Base-by-base conservation (phyloP, 2,797 vertebrate species). In the Gymnocypris eckloni region DNA sequence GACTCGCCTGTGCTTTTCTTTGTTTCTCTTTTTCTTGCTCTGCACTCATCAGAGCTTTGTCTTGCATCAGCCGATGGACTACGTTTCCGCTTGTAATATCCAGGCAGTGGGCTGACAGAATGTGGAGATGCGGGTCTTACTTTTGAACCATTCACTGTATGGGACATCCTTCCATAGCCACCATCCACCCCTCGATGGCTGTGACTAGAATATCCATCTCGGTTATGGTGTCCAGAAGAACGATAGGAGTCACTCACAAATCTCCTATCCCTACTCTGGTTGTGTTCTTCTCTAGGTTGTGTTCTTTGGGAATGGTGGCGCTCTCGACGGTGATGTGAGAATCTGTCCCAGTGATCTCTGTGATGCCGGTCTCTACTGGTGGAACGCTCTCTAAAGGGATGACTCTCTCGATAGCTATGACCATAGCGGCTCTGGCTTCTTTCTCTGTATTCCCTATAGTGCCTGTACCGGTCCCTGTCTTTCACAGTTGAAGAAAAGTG, bases 21-120 rank as follows among this genome's bases (percentile, higher is more conserved):
- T 98, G 59, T 95, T 96, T 91, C 96, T 97, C 91, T 97, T 98
- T 91, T 98, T 98, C 95, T 98, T 99, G 45, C 91, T 88, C 87
- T 92, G 41, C 90, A 92, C 45, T 94, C 93, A 28, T 95, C 95
- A 0, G 87, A 82, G 13, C 86, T 85, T 45, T 93, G 94, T n/a
- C 88, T 48, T 9, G 70, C 9, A 6, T 86, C 56, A 1, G 61
- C 39, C 1, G 86, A 87, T 3, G 72, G 79, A 67, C 16, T 90
- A 85, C 86, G 84, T 41, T 92, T 95, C 89, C 88, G 95, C 50
- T 94, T 95, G 0, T 77, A 0, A 0, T 92, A 92, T 66, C 7
- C 28, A 1, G 5, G 93, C 89, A 22, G 84, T 89, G 84, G 79
- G 52, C 73, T 88, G 76, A 56, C 13, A 22, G 88, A 88, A 64